Base-by-base conservation (phyloP, 1,140 invertebrate species). In the Lordiphosa clarofinis region DNA sequence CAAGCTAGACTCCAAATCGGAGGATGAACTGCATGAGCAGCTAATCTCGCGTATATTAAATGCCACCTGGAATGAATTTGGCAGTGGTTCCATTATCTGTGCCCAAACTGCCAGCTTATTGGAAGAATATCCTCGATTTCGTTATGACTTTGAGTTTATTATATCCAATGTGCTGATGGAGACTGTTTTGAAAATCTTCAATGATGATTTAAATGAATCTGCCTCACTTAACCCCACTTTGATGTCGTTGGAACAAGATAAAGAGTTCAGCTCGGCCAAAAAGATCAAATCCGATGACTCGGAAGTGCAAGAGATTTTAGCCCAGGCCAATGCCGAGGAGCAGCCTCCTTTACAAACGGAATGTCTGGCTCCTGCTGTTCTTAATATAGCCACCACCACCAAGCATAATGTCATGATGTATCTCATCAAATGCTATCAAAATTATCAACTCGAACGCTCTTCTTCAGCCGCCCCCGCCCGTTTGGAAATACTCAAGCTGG, bases 81-180 rank as follows among this genome's bases (percentile, higher is more conserved):
- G 88, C 3, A 91, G 91, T 43, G 90, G 90, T 10, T 82, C 84
- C 43, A 90, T 94, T 66, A 92, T 92, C 73, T 87, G 94, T 39
- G 91, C 92, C 7, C 90, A 93, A 44, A 91, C 92, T 19, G 90
- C 91, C 4, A 90, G 90, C 39, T 88, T 88, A 31, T 44, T 91
- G 21, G 87, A 88, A 28, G 67, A 73, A 13, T 74, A 76, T 65
- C 75, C 79, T 1, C 65, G 64, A 24, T 70, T 71, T 13, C 55
- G 88, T 39, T 69, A 81, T 37, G 75, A 92, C 76, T 87, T 89
- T 31, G 73, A 90, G 15, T 75, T 75, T 38, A 87, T 86, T 89
- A 92, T 87, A 56, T 93, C 50, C 73, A 91, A 92, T 70, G 91
- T 91, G 35, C 64, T 94, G 10, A 93, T 94, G 90, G 94, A 94